phyloP scores from a whole-genome alignment of 2,797 vertebrate species.

The Chrysocyon brachyurus region DNA sequence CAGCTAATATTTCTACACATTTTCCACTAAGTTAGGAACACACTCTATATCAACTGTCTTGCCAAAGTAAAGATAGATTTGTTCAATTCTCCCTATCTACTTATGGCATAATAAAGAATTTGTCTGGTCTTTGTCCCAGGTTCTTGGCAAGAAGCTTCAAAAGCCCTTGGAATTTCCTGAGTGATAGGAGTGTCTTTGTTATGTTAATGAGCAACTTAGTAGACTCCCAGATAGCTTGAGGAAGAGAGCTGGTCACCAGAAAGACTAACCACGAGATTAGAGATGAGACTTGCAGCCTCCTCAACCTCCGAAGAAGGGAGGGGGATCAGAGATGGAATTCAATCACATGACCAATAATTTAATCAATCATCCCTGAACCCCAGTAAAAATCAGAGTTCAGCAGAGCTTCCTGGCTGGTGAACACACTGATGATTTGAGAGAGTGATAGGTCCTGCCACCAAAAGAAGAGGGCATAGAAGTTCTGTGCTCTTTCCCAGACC shows the following conservation, averaged over 20 bases:
- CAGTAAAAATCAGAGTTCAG: background rate
- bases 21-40: constrained; percentile 15
- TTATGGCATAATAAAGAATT: constrained; percentile 7
- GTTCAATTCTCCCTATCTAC: background rate
- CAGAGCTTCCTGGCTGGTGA: background rate
- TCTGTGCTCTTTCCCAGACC: background rate
- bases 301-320: background rate
- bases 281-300: background rate
- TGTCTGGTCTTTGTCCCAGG: constrained; percentile 8
- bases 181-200: constrained; percentile 53
- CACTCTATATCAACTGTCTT: background rate
- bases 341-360: background rate
- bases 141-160: constrained; percentile 34
- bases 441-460: background rate
- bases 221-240: background rate
- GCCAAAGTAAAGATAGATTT: constrained; percentile 36
- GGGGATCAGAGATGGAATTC: background rate
- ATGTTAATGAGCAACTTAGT: constrained; percentile 8
- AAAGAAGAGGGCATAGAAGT: background rate
- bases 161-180: constrained; percentile 68
- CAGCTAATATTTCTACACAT: constrained; percentile 20
- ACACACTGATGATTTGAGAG: background rate
- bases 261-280: background rate
- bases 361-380: background rate
- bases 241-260: background rate